Conservation (phyloP, 2,113 vertebrate species). For the Tinamus guttatus region DNA sequence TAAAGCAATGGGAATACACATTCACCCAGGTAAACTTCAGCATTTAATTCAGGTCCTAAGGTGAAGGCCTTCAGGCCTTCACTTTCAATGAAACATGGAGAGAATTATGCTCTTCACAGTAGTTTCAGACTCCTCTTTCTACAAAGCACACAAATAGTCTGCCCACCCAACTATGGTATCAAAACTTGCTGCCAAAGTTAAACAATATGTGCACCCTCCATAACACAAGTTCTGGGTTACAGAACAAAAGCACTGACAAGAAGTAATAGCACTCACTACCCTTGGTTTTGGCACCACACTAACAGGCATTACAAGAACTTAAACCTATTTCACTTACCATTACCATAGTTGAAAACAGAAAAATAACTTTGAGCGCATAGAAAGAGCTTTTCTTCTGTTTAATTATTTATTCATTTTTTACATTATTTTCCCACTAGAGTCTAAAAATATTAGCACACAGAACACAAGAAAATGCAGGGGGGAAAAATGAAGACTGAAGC, state of each 20-base stretch:
- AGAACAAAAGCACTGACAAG: not conserved
- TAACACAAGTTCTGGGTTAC: accelerated
- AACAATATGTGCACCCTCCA: not conserved
- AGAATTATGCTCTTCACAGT: not conserved
- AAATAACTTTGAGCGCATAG: accelerated
- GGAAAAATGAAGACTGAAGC: not conserved
- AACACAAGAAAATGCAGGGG: not conserved
- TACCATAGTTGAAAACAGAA: not conserved
- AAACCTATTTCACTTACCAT: not conserved
- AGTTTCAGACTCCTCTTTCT: not conserved
- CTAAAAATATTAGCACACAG: not conserved
- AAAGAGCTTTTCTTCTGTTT: not conserved
- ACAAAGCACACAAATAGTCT: not conserved
- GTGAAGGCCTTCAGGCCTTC: not conserved
- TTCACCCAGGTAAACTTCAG: not conserved
- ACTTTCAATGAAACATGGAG: not conserved
- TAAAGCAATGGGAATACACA: not conserved
- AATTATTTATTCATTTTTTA: not conserved
- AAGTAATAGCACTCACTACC: not conserved
- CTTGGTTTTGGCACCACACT: accelerated
- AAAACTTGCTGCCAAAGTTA: too few species aligned
- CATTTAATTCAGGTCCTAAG: not conserved
- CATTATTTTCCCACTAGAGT: accelerated
- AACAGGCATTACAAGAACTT: not conserved
- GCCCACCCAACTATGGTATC: not conserved